phyloP scores from a whole-genome alignment of 2,113 vertebrate species.

The Hypocryptadius cinnamomeus region DNA sequence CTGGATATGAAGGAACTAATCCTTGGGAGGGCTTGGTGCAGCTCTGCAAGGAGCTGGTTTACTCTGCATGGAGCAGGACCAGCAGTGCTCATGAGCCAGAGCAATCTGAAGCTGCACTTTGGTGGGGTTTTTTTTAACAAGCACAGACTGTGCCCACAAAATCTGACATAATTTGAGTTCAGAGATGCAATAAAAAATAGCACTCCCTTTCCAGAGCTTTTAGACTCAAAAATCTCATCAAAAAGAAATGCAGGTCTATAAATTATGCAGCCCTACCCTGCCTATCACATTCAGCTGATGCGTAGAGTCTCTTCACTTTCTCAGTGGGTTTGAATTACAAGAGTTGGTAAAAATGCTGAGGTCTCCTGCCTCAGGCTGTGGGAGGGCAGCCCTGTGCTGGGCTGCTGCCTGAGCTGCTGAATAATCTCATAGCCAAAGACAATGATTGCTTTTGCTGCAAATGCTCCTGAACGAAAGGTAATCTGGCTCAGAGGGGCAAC shows the following conservation, averaged over 20 bases:
- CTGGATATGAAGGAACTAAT: not conserved
- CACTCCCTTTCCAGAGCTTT: not conserved
- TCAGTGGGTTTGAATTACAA: not conserved
- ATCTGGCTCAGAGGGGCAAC: not conserved
- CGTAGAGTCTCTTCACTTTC: not conserved
- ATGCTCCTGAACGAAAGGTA: not conserved
- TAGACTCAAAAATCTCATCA: constrained; percentile 29
- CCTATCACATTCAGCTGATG: not conserved
- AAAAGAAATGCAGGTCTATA: constrained; percentile 8
- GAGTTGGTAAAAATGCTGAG: not conserved
- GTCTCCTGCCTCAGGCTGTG: not conserved
- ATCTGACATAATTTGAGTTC: not conserved
- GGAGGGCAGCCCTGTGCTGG: not conserved
- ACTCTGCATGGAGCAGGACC: not conserved
- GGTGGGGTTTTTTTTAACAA: not conserved
- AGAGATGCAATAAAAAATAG: not conserved
- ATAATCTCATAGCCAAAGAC: not conserved
- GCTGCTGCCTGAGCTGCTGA: not conserved
- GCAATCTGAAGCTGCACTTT: not conserved
- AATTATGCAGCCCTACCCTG: constrained; percentile 22
- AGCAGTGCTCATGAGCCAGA: not conserved
- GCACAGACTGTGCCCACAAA: not conserved
- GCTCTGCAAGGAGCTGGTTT: not conserved
- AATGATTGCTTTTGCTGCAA: not conserved
- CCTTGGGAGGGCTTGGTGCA: not conserved